phyloP scores from a whole-genome alignment of 2,797 vertebrate genomes.

The Danio tinwini region DNA sequence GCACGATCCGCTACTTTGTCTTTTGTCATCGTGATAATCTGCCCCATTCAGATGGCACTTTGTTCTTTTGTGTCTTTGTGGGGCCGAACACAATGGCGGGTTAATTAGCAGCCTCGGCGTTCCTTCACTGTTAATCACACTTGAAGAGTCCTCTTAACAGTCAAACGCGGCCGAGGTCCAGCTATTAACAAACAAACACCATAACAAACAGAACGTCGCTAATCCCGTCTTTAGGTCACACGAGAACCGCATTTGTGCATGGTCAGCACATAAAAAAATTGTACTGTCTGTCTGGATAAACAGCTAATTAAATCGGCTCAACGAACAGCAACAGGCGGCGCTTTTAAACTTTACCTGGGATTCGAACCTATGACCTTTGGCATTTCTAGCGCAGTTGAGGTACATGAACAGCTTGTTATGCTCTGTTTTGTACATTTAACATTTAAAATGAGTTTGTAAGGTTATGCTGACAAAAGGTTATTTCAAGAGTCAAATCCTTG shows the following conservation, averaged over 20 bases:
- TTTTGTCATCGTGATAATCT: constrained; percentile 86
- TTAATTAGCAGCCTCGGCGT: constrained; percentile 85
- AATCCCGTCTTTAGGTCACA: constrained; percentile 68
- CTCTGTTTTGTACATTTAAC: too few species aligned
- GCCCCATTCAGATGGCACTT: constrained; percentile 84
- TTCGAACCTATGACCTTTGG: neutral
- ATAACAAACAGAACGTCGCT: constrained; percentile 70
- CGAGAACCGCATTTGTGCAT: constrained; percentile 46
- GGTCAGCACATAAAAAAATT: neutral
- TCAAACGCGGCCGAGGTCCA: constrained; percentile 69
- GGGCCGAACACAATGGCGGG: constrained; percentile 78
- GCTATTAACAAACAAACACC: constrained; percentile 72
- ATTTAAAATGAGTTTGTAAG: neutral
- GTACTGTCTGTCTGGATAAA: too few species aligned
- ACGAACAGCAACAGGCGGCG: too few species aligned
- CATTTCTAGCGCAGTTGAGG: neutral
- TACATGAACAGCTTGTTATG: neutral
- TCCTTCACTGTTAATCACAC: constrained; percentile 81
- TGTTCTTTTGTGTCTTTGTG: constrained; percentile 87
- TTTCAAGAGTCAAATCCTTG: too few species aligned
- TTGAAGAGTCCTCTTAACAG: constrained; percentile 81
- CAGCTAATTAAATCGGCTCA: too few species aligned
- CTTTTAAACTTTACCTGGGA: neutral
- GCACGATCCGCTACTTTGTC: constrained; percentile 79
- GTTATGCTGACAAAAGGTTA: too few species aligned